Evolutionary conservation across 2,888 invertebrate species (phyloP).

Genomic region (Agonopterix arenella): DNA sequence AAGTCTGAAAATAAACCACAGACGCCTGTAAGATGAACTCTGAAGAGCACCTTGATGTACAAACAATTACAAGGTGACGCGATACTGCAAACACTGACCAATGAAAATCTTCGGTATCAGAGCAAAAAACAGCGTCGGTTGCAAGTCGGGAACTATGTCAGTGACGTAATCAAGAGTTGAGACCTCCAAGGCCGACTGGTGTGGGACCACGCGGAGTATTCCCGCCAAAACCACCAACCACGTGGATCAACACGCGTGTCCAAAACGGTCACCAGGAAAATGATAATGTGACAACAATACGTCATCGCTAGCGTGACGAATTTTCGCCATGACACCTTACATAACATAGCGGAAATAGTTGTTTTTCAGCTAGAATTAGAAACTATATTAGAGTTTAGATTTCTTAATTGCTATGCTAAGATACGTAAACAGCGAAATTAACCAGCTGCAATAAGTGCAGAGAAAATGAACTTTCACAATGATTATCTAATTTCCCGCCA

Average conservation of each 20-base stretch:
- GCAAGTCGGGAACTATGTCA: slow-evolving; percentile 68
- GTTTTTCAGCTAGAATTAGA: too few species aligned
- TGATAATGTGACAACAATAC: background rate
- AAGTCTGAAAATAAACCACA: background rate
- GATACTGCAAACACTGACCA: slow-evolving; percentile 6
- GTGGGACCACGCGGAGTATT: slow-evolving; percentile 41
- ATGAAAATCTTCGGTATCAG: slow-evolving; percentile 7
- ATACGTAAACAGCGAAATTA: too few species aligned
- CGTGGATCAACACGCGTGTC: slow-evolving; percentile 21
- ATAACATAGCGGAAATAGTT: too few species aligned
- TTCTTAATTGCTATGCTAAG: too few species aligned
- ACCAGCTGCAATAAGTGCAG: background rate
- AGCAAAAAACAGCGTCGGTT: slow-evolving; percentile 48
- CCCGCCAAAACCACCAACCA: slow-evolving; percentile 59
- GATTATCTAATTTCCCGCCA: slow-evolving; percentile 68
- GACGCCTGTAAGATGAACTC: background rate
- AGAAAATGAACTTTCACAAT: slow-evolving; percentile 45
- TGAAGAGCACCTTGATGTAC: background rate
- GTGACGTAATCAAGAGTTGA: slow-evolving; percentile 54
- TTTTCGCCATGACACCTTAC: too few species aligned
- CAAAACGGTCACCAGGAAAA: background rate
- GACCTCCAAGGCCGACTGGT: slow-evolving; percentile 59
- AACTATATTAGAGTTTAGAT: too few species aligned
- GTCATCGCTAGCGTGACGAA: background rate
- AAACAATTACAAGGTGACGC: slow-evolving; percentile 10